Conservation (phyloP, 2,888 invertebrate genomes). For the Microctonus hyperodae region DNA sequence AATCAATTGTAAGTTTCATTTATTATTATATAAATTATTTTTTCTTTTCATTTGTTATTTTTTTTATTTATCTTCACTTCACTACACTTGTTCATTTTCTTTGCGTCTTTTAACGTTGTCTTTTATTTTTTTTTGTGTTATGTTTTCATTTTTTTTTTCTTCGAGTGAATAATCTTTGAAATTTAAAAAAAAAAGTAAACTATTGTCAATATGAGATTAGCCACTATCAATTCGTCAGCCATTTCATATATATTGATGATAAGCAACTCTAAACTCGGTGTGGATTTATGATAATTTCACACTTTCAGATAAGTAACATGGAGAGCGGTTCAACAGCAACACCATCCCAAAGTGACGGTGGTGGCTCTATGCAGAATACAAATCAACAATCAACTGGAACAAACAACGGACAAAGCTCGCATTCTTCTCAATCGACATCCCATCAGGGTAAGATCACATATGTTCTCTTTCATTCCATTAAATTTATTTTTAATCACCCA, state of each 20-base stretch:
- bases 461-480: not conserved
- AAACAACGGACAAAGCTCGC: conserved; percentile 53
- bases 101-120: not conserved
- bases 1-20: conserved; percentile 54
- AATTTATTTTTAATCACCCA: conserved; percentile 1
- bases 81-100: not conserved
- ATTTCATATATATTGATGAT: not conserved
- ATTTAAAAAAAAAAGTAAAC: not conserved
- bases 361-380: conserved; percentile 54
- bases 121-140: not conserved
- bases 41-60: not conserved
- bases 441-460: conserved; percentile 55
- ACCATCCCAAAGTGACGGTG: conserved; percentile 52
- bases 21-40: not conserved
- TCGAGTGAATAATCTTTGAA: not conserved
- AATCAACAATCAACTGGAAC: conserved; percentile 52
- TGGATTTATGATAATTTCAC: conserved; percentile 18
- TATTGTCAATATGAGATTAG: conserved; percentile 2
- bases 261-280: not conserved
- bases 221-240: conserved; percentile 2
- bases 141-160: not conserved
- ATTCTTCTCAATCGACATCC: conserved; percentile 53
- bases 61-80: not conserved
- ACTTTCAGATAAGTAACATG: conserved; percentile 58
- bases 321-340: conserved; percentile 56